A percentile compares a stretch with the other conserved stretches of the same genome.
Conservation (phyloP, 2,113 vertebrate species). For the Clarias gariepinus region DNA sequence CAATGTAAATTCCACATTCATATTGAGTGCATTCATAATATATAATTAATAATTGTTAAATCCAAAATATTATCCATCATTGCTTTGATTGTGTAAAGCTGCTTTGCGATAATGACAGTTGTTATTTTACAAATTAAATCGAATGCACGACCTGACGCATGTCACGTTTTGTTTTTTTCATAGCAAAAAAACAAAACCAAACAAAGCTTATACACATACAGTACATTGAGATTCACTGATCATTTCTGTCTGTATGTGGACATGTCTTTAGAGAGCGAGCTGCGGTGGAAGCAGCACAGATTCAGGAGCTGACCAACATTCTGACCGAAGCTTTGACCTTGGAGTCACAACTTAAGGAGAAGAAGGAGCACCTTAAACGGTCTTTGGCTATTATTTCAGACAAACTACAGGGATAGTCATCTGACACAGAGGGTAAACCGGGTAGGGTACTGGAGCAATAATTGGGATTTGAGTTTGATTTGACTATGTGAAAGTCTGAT, state of each 20-base stretch:
- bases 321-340: constrained; percentile 64
- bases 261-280: constrained; percentile 57
- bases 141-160: no score
- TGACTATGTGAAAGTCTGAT: not conserved
- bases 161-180: no score
- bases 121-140: no score
- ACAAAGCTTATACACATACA: no score
- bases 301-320: constrained; percentile 67
- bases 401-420: constrained; percentile 62
- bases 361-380: constrained; percentile 65
- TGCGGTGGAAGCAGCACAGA: constrained; percentile 59
- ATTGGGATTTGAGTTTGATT: not conserved
- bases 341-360: constrained; percentile 66
- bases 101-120: no score
- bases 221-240: not conserved
- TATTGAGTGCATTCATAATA: not conserved
- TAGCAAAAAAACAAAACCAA: not conserved
- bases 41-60: no score
- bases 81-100: no score
- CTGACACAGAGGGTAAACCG: not conserved
- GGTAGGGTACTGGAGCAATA: not conserved
- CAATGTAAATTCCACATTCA: not conserved
- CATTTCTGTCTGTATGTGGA: not conserved
- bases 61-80: no score
- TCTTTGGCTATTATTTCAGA: constrained; percentile 68